Evolutionary conservation across 2,888 invertebrate species (phyloP).

Genomic region (Galerucella pusilla): DNA sequence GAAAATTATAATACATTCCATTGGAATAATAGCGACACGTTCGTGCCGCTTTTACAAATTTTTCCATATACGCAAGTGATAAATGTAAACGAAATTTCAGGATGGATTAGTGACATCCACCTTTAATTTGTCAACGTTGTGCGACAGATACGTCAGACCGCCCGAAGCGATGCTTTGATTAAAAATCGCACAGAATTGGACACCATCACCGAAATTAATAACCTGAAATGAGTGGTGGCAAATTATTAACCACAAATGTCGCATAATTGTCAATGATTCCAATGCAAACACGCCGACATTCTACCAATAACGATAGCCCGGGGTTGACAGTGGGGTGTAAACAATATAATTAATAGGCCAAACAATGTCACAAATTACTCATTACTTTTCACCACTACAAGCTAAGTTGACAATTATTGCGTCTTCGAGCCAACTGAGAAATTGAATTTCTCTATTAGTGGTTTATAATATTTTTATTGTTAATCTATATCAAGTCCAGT

Average conservation of each 20-base stretch:
- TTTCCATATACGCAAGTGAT: not conserved
- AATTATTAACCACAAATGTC: slow-evolving; percentile 16
- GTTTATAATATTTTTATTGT: too few relatives aligned
- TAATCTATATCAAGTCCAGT: too few relatives aligned
- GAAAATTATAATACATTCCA: not conserved
- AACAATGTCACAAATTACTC: not conserved
- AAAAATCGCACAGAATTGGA: slow-evolving; percentile 16
- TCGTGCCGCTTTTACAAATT: not conserved
- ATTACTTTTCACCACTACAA: not conserved
- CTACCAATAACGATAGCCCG: not conserved
- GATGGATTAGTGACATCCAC: not conserved
- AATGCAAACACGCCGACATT: slow-evolving; percentile 18
- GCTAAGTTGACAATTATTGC: too few relatives aligned
- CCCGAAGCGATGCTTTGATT: slow-evolving; percentile 3
- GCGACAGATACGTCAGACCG: slow-evolving; percentile 3
- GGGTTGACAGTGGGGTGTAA: not conserved
- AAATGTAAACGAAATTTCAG: slow-evolving; percentile 9
- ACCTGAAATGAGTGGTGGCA: slow-evolving; percentile 11
- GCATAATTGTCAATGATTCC: slow-evolving; percentile 21
- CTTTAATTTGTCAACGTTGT: slow-evolving; percentile 12
- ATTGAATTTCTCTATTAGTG: too few relatives aligned
- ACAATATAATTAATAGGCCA: not conserved
- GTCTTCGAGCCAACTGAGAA: too few relatives aligned
- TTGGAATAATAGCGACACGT: not conserved
- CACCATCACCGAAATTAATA: slow-evolving; percentile 18